A percentile compares a stretch with the other conserved stretches of the same genome.
phyloP scores from a whole-genome alignment of 2,888 invertebrate genomes.

The Colletes collaris region DNA sequence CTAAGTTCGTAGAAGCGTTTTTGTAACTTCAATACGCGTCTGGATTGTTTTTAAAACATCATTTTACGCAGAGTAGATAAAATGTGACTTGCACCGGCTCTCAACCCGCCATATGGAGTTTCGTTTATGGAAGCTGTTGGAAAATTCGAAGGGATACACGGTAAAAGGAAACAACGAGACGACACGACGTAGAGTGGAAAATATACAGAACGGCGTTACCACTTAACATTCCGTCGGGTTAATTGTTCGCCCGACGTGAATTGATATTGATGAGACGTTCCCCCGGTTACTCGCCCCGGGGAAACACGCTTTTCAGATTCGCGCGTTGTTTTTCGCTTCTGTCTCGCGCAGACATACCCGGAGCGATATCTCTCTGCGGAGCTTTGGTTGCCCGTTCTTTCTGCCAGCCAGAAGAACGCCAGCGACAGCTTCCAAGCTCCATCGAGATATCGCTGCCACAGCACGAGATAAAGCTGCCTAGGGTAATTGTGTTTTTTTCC shows the following conservation, averaged over 20 bases:
- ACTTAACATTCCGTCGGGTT: neutral
- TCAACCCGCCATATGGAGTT: too few species aligned
- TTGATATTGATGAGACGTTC: slow-evolving; percentile 24
- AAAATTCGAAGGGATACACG: neutral
- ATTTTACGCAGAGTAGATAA: too few species aligned
- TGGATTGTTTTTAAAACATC: too few species aligned
- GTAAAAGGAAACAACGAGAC: neutral
- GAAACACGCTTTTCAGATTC: slow-evolving; percentile 5
- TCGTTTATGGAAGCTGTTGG: too few species aligned
- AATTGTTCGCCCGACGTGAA: slow-evolving; percentile 22
- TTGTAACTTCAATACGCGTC: too few species aligned
- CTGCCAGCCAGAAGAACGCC: neutral
- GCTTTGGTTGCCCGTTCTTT: neutral
- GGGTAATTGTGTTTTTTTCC: slow-evolving; percentile 31
- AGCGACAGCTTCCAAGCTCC: slow-evolving; percentile 22
- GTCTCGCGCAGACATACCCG: slow-evolving; percentile 6
- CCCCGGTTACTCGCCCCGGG: neutral
- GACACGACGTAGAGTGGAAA: neutral
- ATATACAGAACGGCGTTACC: neutral
- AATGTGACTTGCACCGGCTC: too few species aligned
- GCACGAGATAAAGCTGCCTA: neutral
- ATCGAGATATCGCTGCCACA: slow-evolving; percentile 27
- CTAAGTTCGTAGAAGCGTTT: too few species aligned
- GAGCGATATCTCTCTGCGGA: slow-evolving; percentile 7
- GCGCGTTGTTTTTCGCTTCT: slow-evolving; percentile 5